Base-by-base conservation (phyloP, 35 echinoderm and acorn worm species). In the Apostichopus californicus region DNA sequence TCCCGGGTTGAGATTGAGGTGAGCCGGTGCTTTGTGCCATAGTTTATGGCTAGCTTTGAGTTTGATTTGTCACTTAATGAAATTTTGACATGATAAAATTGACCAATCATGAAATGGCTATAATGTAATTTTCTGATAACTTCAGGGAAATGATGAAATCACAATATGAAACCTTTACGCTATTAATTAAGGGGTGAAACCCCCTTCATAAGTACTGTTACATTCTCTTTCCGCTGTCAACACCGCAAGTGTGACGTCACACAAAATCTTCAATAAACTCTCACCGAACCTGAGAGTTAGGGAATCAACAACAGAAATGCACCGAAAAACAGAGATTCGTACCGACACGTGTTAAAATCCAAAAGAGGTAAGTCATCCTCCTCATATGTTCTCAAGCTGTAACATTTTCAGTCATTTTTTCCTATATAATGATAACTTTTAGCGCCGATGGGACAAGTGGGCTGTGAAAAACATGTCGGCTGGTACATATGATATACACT, bases 391-490 rank as follows among this genome's bases (percentile, higher is more conserved):
- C 18, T 60, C 52, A 52, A 58, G 58, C 24, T 12, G 63, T 72
- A 72, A 34, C 18, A 72, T 89, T 89, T 89, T 89, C 60, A 89
- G 61, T 89, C 68, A 54, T 65, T 65, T 28, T 52, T 46, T 89
- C 57, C 9, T 11, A 18, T 89, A 34, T 89, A 55, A 14, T 9
- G 60, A 72, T 64, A 54, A 85, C 81, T 85, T 85, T 85, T 59
- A 85, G 57, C 81, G 55, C 81, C 55, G 81, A 85, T 58, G 81
- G 81, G 81, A 85, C 81, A 85, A 85, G 81, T 85, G 60, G 86
- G 86, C 61, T 89, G 61, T 52, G 86, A 89, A 89, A 89, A 89
- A 89, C 86, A 89, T 89, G 86, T 89, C 86, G 86, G 57, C 86
- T 64, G 26, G 9, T 34, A 10, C 4, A 13, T 72, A 28, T 72